A percentile compares a stretch with the other conserved stretches of the same genome.
Conservation (phyloP, 1,140 invertebrate genomes). For the Drosophila willistoni region DNA sequence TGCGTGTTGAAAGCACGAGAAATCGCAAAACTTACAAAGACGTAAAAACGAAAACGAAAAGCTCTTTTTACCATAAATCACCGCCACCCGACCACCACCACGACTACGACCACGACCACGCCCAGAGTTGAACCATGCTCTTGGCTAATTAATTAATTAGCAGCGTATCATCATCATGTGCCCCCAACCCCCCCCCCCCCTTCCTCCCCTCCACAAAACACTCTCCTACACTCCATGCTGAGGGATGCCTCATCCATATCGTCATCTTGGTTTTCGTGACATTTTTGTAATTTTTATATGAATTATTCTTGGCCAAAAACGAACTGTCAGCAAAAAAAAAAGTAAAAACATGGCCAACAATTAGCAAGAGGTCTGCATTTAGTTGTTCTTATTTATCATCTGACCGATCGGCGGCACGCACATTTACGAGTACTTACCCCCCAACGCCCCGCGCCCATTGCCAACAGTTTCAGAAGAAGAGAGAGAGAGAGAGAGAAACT, state of each 20-base stretch:
- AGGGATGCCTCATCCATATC: not conserved
- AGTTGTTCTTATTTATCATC: slow-evolving; percentile 46
- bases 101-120: slow-evolving; percentile 43
- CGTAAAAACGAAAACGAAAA: slow-evolving; percentile 5
- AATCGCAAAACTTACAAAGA: slow-evolving; percentile 31
- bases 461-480: not conserved
- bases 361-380: slow-evolving; percentile 58
- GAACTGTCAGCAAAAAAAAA: slow-evolving; percentile 62
- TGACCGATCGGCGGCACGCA: slow-evolving; percentile 57
- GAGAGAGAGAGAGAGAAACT: not conserved
- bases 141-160: slow-evolving; percentile 73
- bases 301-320: slow-evolving; percentile 53
- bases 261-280: slow-evolving; percentile 56
- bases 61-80: slow-evolving; percentile 60
- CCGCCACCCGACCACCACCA: slow-evolving; percentile 47
- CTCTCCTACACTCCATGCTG: not conserved
- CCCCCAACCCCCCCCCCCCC: slow-evolving; percentile 12
- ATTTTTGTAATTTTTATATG: slow-evolving; percentile 54
- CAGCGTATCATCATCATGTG: slow-evolving; percentile 51
- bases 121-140: not conserved
- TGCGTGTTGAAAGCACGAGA: slow-evolving; percentile 48
- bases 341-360: slow-evolving; percentile 65
- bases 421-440: slow-evolving; percentile 17
- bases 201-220: not conserved
- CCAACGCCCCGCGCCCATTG: not conserved